phyloP scores from a whole-genome alignment of 1,140 invertebrate genomes.

The Sycophaga agraensis region DNA sequence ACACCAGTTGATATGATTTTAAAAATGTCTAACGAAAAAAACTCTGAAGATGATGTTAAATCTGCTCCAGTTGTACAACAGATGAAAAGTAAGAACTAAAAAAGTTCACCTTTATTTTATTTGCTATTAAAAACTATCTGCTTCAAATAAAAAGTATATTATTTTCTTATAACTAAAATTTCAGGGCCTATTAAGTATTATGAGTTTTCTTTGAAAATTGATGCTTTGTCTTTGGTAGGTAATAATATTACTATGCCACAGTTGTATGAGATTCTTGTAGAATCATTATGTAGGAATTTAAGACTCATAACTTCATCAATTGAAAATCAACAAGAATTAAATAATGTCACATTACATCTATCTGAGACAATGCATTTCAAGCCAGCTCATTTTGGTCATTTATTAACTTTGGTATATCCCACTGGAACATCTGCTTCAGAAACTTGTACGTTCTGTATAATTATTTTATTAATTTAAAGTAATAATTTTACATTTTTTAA shows the following conservation, averaged over 20 bases:
- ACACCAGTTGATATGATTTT: constrained; percentile 54
- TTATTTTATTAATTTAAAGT: constrained; percentile 24
- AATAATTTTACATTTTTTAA: not conserved
- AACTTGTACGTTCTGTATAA: constrained; percentile 66
- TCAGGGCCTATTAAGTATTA: constrained; percentile 52
- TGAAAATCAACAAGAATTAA: constrained; percentile 57
- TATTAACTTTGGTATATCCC: constrained; percentile 73
- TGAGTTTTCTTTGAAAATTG: constrained; percentile 66
- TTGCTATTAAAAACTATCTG: too few species aligned
- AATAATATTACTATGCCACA: constrained; percentile 63
- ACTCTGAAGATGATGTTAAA: constrained; percentile 41
- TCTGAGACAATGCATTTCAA: constrained; percentile 52
- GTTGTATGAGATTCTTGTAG: constrained; percentile 72
- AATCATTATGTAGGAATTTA: constrained; percentile 70
- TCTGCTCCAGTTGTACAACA: constrained; percentile 59
- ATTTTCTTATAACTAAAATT: constrained; percentile 31
- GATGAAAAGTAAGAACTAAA: constrained; percentile 50
- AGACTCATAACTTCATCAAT: constrained; percentile 65
- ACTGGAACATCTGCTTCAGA: constrained; percentile 63
- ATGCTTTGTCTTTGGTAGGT: constrained; percentile 71
- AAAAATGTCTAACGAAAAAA: constrained; percentile 50
- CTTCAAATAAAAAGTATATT: too few species aligned
- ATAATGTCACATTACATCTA: constrained; percentile 33
- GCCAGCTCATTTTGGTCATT: constrained; percentile 68
- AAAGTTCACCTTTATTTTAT: not conserved